These are phyloP conservation scores for Stomatorhinus ivindoensis DNA, from an alignment of 2,113 vertebrate genomes.

Conservation along the genomic window DNA sequence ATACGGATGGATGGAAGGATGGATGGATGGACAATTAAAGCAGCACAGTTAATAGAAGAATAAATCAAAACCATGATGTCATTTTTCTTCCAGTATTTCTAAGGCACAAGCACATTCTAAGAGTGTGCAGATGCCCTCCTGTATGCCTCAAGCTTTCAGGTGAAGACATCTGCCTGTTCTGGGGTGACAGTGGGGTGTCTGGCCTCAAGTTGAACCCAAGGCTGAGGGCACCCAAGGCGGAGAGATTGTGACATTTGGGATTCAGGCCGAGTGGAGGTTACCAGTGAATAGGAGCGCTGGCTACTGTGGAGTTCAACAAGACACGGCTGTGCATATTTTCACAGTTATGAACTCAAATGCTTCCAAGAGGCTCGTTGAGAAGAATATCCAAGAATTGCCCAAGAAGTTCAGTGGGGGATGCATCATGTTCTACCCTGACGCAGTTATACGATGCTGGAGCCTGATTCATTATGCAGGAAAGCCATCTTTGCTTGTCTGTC, in stretches of 20 bases:
- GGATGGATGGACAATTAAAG: background rate
- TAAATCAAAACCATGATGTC: background rate
- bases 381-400: background rate
- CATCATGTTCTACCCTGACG: background rate
- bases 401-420: background rate
- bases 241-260: background rate
- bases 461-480: background rate
- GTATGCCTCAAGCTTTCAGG: background rate
- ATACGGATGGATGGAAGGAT: background rate
- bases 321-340: background rate
- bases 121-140: background rate
- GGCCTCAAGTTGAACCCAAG: background rate
- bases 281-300: no score
- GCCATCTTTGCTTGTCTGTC: background rate
- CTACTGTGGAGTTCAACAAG: background rate
- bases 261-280: background rate
- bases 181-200: background rate
- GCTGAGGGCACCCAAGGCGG: background rate
- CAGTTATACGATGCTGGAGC: background rate
- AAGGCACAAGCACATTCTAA: background rate
- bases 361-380: background rate
- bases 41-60: background rate
- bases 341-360: background rate
- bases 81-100: background rate
- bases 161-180: background rate